phyloP scores from a whole-genome alignment of 2,888 invertebrate genomes.

The Malacosoma neustria region DNA sequence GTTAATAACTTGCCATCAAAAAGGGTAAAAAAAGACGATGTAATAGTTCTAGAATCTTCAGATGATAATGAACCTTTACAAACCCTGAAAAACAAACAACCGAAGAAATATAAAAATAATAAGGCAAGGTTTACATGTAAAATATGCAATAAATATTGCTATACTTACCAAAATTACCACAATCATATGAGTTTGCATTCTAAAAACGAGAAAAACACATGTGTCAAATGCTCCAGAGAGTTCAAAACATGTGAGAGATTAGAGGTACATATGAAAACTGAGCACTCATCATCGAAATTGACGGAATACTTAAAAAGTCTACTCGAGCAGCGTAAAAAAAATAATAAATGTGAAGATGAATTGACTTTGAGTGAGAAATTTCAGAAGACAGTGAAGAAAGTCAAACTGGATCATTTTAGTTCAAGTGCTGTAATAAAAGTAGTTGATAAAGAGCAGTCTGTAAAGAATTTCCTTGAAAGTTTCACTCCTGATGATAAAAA shows the following conservation, averaged over 20 bases:
- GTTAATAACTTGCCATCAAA: background rate
- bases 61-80: constrained; percentile 35
- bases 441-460: constrained; percentile 29
- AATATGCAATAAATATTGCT: constrained; percentile 49
- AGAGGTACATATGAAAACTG: constrained; percentile 27
- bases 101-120: constrained; percentile 6
- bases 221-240: constrained; percentile 41
- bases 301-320: constrained; percentile 51
- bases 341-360: constrained; percentile 6
- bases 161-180: constrained; percentile 53
- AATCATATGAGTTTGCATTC: constrained; percentile 46
- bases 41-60: constrained; percentile 22
- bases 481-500: constrained; percentile 41
- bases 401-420: constrained; percentile 8
- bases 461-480: constrained; percentile 50
- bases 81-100: constrained; percentile 12
- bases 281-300: constrained; percentile 41
- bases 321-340: constrained; percentile 35
- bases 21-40: constrained; percentile 5
- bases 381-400: constrained; percentile 35
- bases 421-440: constrained; percentile 26
- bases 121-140: constrained; percentile 35
- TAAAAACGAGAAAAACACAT: constrained; percentile 31
- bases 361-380: constrained; percentile 22
- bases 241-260: constrained; percentile 35